These are phyloP conservation scores for Acropora yongei DNA, from an alignment of 64 coral and sea anemone species.

Conservation along the genomic window DNA sequence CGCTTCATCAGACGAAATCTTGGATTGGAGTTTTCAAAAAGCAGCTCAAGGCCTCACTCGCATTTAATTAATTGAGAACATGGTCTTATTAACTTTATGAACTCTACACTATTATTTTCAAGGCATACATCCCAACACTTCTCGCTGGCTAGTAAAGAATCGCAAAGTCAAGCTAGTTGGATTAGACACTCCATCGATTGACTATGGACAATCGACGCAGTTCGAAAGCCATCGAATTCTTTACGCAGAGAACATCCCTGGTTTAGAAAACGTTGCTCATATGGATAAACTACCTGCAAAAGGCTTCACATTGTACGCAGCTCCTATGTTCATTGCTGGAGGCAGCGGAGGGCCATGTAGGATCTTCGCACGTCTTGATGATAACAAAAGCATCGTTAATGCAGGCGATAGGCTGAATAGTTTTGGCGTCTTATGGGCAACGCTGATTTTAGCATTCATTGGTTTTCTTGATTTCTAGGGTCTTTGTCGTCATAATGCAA, in stretches of 20 bases:
- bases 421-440: background rate
- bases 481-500: background rate
- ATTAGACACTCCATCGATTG: conserved; percentile 62
- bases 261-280: conserved; percentile 79
- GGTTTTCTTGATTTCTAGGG: background rate
- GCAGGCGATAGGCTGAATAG: background rate
- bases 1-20: too few relatives aligned
- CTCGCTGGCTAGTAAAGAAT: conserved; percentile 63
- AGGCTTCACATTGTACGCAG: conserved; percentile 71
- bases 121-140: conserved; percentile 60
- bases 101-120: background rate
- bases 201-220: conserved; percentile 58
- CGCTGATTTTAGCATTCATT: background rate
- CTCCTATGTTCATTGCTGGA: conserved; percentile 64
- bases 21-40: too few relatives aligned
- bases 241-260: conserved; percentile 53
- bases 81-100: background rate
- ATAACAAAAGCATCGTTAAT: background rate
- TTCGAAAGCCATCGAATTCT: conserved; percentile 58
- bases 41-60: too few relatives aligned
- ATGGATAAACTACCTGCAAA: conserved; percentile 68
- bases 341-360: conserved; percentile 75
- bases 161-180: conserved; percentile 72
- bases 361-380: conserved; percentile 63
- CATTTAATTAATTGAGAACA: too few relatives aligned